Conservation (phyloP, 2,888 invertebrate species). For the Scaptomyza parva region DNA sequence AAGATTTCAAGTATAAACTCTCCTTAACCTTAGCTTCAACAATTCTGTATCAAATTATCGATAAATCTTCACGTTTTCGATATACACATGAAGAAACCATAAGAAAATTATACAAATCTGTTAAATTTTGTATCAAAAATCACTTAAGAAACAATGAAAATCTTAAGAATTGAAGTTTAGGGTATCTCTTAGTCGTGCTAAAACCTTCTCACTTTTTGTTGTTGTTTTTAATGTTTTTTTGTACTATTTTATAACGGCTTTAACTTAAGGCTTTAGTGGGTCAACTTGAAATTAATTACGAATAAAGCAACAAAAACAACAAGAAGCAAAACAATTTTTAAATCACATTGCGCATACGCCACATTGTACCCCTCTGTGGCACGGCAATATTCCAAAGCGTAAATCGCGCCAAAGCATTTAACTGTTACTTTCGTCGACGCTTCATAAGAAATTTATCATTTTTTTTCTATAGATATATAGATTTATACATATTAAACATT, state of each 20-base stretch:
- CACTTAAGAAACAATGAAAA: no score
- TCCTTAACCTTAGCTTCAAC: no score
- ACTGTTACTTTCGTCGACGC: constrained; percentile 12
- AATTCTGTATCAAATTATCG: no score
- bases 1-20: no score
- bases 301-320: constrained; percentile 25
- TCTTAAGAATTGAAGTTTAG: no score
- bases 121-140: no score
- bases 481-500: constrained; percentile 11
- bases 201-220: no score
- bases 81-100: no score
- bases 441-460: constrained; percentile 38
- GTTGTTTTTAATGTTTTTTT: not conserved
- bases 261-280: constrained; percentile 67
- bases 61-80: no score
- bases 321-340: not conserved
- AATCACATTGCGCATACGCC: constrained; percentile 44
- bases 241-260: constrained; percentile 46
- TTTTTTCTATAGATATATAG: not conserved
- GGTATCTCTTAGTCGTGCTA: no score
- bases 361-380: constrained; percentile 26
- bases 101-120: no score
- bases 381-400: constrained; percentile 22
- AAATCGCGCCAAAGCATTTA: constrained; percentile 38
- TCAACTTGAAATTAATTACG: constrained; percentile 76